Evolutionary conservation across 2,113 vertebrate species (phyloP), one percentile per base, ranked within the genome.

Genomic region (Actenoides lindsayi): DNA sequence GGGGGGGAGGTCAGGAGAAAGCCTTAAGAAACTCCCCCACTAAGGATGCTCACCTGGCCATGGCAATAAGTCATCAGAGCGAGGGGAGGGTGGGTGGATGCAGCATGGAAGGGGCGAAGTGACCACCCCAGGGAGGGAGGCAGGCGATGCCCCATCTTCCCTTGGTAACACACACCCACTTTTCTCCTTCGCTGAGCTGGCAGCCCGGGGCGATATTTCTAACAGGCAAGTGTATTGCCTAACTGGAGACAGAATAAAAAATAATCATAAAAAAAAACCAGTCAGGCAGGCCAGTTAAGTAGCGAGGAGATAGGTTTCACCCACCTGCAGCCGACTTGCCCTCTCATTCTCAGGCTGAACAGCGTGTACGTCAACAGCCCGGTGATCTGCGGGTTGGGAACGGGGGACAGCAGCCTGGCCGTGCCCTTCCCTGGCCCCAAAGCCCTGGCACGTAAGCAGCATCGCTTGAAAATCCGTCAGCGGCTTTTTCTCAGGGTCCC

Each of bases 231-330:
- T 86, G 97, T 94, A 90, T 97, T 97, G 97, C 97, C 89, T 96
- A 97, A 97, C 84, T 96, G 95, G 96, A 96, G 94, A 97, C 87
- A 96, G 97, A 97, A 94, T 92, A 82, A 97, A 94, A 96, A 95
- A 94, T 91, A 95, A 93, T 95, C 89, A 94, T 90, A 95, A 94
- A 93, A 95, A 93, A 90, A 84, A 97, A 97, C 95, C 97, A 94
- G 97, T 97, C 93, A 18, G 90, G 95, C 97, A 95, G 89, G 97
- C 96, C 96, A 83, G 96, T 90, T 95, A 35, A 68, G 95, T 95
- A 39, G 75, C 51, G 54, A 96, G 81, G 89, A 95, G 93, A 95
- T 75, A 69, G 82, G 95, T 88, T 94, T 96, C 97, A 94, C 94
- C 97, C 96, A 95, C 70, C 91, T 78, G 95, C 73, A 89, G 93